Percentiles rank a stretch among this genome's conserved stretches.
Evolutionary conservation across 2,113 vertebrate species (phyloP).

Genomic region (Nettapus auritus): DNA sequence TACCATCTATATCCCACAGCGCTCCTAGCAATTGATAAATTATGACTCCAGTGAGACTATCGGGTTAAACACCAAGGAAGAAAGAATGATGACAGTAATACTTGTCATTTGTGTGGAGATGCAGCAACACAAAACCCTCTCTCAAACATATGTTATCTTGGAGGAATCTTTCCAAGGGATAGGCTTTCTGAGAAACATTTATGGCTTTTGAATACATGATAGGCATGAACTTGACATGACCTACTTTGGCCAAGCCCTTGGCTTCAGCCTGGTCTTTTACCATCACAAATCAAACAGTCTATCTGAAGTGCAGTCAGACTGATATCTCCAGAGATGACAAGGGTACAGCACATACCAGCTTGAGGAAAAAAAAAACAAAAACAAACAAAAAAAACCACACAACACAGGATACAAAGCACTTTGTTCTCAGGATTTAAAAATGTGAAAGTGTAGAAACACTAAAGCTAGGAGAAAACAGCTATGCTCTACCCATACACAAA

Average conservation of each 20-base stretch:
- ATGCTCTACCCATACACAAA: not conserved
- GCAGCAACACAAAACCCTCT: conserved; percentile 14
- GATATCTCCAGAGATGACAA: not conserved
- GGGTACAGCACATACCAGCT: not conserved
- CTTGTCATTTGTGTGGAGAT: conserved; percentile 21
- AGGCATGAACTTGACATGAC: conserved; percentile 32
- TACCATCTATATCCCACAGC: not conserved
- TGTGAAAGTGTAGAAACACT: not conserved
- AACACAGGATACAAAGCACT: not conserved
- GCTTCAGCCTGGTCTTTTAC: conserved; percentile 18
- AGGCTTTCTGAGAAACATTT: conserved; percentile 42
- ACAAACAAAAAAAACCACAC: not conserved
- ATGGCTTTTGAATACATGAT: conserved; percentile 18
- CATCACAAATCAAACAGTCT: conserved; percentile 17
- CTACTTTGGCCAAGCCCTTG: conserved; percentile 17
- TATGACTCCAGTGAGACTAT: conserved; percentile 31
- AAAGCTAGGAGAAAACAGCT: not conserved
- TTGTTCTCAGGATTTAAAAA: not conserved
- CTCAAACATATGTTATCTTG: not conserved
- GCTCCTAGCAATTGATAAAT: conserved; percentile 39
- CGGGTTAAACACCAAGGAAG: conserved; percentile 38
- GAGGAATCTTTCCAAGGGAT: conserved; percentile 32
- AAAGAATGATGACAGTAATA: conserved; percentile 55
- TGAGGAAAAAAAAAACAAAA: not conserved
- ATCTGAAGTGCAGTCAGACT: not conserved